Conservation (phyloP, 2,113 vertebrate genomes). For the Myiopsitta monachus region DNA sequence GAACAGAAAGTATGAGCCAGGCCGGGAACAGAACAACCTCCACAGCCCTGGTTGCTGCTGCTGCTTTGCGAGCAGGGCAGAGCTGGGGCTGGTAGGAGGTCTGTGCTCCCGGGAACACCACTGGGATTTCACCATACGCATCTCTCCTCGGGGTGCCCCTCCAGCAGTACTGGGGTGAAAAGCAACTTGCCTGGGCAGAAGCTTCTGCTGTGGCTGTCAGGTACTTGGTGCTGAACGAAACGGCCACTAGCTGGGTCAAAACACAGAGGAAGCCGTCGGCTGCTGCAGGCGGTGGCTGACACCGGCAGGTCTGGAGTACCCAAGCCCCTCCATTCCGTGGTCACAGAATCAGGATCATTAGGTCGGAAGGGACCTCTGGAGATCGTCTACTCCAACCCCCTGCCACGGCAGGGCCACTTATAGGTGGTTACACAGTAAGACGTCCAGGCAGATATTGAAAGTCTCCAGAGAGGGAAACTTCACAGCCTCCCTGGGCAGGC, state of each 20-base stretch:
- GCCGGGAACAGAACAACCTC: background rate
- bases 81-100: background rate
- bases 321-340: background rate
- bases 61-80: background rate
- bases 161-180: background rate
- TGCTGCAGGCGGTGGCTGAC: background rate
- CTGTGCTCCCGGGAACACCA: background rate
- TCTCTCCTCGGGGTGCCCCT: background rate
- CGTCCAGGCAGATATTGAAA: background rate
- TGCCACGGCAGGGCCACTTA: background rate
- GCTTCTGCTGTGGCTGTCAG: background rate
- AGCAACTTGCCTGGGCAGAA: background rate
- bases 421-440: background rate
- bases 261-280: background rate
- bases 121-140: background rate
- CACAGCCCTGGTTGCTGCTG: rapidly evolving
- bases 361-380: background rate
- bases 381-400: background rate
- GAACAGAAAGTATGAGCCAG: background rate
- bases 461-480: background rate
- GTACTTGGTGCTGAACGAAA: background rate
- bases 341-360: background rate
- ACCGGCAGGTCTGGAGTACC: background rate
- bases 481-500: background rate
- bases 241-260: rapidly evolving